Evolutionary conservation across 2,888 invertebrate species (phyloP).

Genomic region (Eupithecia abbreviata): DNA sequence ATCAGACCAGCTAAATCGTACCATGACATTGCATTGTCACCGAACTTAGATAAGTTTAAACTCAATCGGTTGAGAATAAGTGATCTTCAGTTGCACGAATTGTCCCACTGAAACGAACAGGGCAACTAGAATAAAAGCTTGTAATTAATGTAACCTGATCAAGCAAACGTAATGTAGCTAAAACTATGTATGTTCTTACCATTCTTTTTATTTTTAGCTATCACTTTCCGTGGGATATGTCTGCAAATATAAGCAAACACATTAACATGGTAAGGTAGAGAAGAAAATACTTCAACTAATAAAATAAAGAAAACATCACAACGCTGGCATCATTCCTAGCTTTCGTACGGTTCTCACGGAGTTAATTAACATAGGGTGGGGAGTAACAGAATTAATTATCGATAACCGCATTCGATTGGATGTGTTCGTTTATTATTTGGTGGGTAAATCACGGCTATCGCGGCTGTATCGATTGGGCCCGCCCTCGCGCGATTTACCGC

Average conservation of each 20-base stretch:
- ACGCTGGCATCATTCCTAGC: conserved; percentile 49
- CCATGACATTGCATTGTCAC: no score
- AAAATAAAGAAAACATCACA: conserved; percentile 28
- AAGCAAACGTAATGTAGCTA: background rate
- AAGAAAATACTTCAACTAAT: background rate
- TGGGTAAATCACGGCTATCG: conserved; percentile 74
- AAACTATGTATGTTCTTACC: background rate
- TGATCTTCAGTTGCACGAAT: no score
- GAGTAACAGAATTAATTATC: conserved; percentile 73
- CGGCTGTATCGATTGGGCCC: conserved; percentile 56
- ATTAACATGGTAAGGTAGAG: background rate
- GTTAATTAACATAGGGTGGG: conserved; percentile 71
- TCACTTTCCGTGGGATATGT: background rate
- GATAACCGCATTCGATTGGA: conserved; percentile 70
- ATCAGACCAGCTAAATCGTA: no score
- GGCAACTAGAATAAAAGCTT: no score
- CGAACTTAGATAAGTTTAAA: no score
- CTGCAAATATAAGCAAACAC: background rate
- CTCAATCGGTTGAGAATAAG: no score
- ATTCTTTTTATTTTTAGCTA: background rate
- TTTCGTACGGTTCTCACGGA: conserved; percentile 62
- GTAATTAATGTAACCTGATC: background rate
- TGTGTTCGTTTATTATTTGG: conserved; percentile 68
- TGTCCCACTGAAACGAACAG: no score
- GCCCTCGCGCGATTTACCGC: conserved; percentile 60